Evolutionary conservation across 2,888 invertebrate species (phyloP).

Genomic region (Eupelmus urozonus): DNA sequence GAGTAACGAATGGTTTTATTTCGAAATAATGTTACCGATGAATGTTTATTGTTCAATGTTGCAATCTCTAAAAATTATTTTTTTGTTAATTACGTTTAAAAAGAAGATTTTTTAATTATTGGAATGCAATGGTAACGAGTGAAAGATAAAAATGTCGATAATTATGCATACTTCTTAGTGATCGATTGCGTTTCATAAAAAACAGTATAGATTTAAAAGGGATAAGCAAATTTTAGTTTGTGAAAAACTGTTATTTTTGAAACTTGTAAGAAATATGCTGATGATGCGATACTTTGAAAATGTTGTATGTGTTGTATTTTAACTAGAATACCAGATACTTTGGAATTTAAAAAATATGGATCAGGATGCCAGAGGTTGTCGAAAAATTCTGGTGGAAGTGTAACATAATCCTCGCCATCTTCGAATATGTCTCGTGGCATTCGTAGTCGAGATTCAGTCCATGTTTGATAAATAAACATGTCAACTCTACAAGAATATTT

Average conservation of each 20-base stretch:
- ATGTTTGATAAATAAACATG: slow-evolving; percentile 90
- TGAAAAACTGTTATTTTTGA: background rate
- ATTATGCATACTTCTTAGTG: background rate
- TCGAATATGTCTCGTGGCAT: slow-evolving; percentile 89
- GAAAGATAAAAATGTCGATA: background rate
- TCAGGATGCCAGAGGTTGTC: slow-evolving; percentile 93
- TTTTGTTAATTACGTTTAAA: slow-evolving; percentile 1
- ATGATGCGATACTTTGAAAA: no score
- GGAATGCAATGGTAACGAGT: no score
- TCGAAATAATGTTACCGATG: slow-evolving; percentile 87
- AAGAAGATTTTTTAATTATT: background rate
- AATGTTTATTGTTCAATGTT: slow-evolving; percentile 88
- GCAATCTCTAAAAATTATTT: slow-evolving; percentile 84
- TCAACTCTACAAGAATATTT: slow-evolving; percentile 82
- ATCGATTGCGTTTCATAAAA: background rate
- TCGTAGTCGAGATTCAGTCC: slow-evolving; percentile 87
- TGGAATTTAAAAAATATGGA: slow-evolving; percentile 90
- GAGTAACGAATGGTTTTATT: slow-evolving; percentile 90
- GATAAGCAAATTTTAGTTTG: background rate
- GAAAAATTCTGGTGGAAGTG: slow-evolving; percentile 88
- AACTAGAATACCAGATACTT: slow-evolving; percentile 84
- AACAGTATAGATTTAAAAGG: no score
- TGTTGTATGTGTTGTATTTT: slow-evolving; percentile 3
- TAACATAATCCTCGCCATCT: slow-evolving; percentile 88
- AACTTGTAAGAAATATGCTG: no score